phyloP scores from a whole-genome alignment of 2,797 vertebrate species.

The Telmatherina bonti region DNA sequence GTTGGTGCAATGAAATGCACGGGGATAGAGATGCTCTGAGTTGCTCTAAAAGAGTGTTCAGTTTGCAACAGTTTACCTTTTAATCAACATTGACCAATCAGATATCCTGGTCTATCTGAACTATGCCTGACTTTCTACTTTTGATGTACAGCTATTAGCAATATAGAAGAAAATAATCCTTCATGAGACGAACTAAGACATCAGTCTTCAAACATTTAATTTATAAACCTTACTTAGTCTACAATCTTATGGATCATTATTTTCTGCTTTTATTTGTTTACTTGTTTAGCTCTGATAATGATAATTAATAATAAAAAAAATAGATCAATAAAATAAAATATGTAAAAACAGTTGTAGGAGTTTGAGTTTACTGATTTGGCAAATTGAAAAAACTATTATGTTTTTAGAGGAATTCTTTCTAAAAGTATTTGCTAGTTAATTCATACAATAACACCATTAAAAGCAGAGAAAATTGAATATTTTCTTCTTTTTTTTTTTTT shows the following conservation, averaged over 20 bases:
- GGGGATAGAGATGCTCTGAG: background rate
- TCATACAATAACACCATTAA: background rate
- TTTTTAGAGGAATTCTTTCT: background rate
- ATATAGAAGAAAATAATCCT: background rate
- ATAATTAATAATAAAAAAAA: background rate
- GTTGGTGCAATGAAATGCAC: background rate
- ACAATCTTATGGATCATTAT: background rate
- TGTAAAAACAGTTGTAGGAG: no score
- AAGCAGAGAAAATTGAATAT: background rate
- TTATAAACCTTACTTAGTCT: background rate
- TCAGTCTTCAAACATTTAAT: background rate
- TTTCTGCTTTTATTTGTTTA: background rate
- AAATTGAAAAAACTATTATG: background rate
- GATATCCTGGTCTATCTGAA: background rate
- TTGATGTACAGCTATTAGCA: background rate
- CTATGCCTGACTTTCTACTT: background rate
- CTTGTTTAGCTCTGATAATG: background rate
- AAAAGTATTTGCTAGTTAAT: background rate
- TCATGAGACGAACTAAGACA: background rate
- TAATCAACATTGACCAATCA: background rate
- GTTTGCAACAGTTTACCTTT: background rate
- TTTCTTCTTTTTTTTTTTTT: background rate
- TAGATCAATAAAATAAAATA: no score
- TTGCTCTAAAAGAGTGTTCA: background rate
- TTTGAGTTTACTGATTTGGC: no score